Evolutionary conservation across 2,888 invertebrate genomes (phyloP).

Genomic region (Eupithecia inturbata): DNA sequence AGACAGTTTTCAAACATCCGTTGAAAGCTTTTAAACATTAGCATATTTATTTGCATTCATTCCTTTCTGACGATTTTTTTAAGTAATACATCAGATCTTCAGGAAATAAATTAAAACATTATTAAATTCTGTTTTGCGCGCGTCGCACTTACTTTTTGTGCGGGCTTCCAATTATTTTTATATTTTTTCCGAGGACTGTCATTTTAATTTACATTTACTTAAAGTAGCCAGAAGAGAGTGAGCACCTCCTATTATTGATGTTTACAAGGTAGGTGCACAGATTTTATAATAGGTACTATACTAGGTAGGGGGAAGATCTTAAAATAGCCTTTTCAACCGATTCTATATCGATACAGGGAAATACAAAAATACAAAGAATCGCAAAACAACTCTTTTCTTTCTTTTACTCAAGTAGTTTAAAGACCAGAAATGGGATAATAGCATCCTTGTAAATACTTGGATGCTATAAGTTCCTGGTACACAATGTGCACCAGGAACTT

Average conservation of each 20-base stretch:
- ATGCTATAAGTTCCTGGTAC: too few relatives aligned
- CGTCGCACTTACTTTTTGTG: background rate
- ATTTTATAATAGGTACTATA: too few relatives aligned
- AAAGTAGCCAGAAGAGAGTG: slow-evolving; percentile 7
- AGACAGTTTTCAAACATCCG: background rate
- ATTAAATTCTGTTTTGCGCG: background rate
- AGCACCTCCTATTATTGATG: background rate
- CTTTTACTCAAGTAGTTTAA: too few relatives aligned
- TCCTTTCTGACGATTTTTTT: background rate
- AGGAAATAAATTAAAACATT: background rate
- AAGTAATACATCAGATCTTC: background rate
- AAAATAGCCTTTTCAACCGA: background rate
- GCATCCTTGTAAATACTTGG: too few relatives aligned
- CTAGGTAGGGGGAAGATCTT: too few relatives aligned
- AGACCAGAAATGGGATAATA: too few relatives aligned
- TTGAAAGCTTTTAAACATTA: background rate
- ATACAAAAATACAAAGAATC: background rate
- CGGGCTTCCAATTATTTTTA: background rate
- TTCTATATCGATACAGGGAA: background rate
- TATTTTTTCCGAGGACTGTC: background rate
- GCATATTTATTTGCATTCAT: background rate
- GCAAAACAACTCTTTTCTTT: too few relatives aligned
- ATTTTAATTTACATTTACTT: slow-evolving; percentile 7
- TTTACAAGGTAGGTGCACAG: background rate
- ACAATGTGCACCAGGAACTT: too few relatives aligned